phyloP scores from a whole-genome alignment of 1,140 invertebrate species.

The Oedothorax gibbosus region DNA sequence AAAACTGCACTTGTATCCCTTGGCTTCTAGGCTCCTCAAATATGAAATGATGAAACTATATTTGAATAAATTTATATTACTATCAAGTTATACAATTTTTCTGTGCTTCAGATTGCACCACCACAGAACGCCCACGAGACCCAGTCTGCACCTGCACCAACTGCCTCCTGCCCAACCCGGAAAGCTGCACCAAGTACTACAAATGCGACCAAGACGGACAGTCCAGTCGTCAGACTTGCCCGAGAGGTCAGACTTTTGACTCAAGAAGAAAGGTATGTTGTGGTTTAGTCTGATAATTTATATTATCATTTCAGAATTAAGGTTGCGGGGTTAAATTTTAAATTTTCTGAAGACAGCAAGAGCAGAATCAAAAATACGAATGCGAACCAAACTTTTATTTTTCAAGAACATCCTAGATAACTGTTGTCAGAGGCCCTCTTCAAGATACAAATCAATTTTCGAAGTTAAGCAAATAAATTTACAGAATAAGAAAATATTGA shows the following conservation, averaged over 20 bases:
- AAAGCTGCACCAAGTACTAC: conserved; percentile 25
- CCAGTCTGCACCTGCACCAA: conserved; percentile 11
- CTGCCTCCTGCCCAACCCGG: conserved; percentile 11
- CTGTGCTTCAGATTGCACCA: background rate
- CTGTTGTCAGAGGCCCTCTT: too few relatives aligned
- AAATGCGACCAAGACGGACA: conserved; percentile 21
- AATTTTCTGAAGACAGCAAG: too few relatives aligned
- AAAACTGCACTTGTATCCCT: background rate
- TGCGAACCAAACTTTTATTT: too few relatives aligned
- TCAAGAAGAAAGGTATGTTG: conserved; percentile 33
- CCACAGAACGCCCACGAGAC: background rate
- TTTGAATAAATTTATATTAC: background rate
- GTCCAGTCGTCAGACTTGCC: conserved; percentile 67
- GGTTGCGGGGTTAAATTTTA: too few relatives aligned
- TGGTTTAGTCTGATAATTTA: too few relatives aligned
- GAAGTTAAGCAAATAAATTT: too few relatives aligned
- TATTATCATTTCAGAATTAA: too few relatives aligned
- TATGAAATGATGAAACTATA: background rate
- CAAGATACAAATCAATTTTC: too few relatives aligned
- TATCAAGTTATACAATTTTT: background rate
- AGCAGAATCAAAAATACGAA: too few relatives aligned
- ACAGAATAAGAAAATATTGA: too few relatives aligned
- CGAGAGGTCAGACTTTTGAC: conserved; percentile 72
- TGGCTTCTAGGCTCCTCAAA: background rate
- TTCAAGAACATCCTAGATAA: too few relatives aligned